Evolutionary conservation across 2,113 vertebrate genomes (phyloP).

Genomic region (Callipepla squamata): DNA sequence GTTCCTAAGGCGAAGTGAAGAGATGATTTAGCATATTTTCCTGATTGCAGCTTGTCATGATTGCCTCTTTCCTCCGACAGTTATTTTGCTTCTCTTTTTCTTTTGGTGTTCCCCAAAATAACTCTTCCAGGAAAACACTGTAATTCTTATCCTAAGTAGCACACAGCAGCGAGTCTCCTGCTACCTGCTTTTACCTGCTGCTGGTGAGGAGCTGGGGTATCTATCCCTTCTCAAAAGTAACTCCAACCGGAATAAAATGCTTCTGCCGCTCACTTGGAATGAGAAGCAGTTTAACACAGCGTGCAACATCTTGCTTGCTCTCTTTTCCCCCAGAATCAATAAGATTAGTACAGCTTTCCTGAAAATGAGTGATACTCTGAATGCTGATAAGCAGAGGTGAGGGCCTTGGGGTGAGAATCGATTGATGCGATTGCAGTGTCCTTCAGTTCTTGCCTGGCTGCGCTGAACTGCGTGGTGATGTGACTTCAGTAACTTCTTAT

Average conservation of each 20-base stretch:
- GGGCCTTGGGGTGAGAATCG: rapidly evolving
- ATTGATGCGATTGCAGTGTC: neutral
- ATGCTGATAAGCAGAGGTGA: neutral
- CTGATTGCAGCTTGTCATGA: neutral
- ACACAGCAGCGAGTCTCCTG: neutral
- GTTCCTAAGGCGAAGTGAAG: neutral
- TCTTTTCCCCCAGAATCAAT: neutral
- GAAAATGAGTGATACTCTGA: neutral
- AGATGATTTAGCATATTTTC: conserved; percentile 50
- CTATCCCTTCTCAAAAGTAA: neutral
- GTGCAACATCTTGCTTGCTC: neutral
- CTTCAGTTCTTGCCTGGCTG: neutral
- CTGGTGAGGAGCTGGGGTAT: neutral
- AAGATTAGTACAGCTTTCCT: neutral
- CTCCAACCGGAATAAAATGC: neutral
- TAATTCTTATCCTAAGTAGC: neutral
- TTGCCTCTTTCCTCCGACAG: neutral
- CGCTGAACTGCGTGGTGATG: neutral
- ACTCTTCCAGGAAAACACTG: neutral
- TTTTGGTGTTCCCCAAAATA: neutral
- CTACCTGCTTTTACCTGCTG: neutral
- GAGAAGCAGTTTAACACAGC: neutral
- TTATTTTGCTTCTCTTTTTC: neutral
- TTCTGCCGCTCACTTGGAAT: neutral
- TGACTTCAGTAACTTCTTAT: neutral